Evolutionary conservation across 64 coral and sea anemone species (phyloP).

Genomic region (Platygyra sinensis): DNA sequence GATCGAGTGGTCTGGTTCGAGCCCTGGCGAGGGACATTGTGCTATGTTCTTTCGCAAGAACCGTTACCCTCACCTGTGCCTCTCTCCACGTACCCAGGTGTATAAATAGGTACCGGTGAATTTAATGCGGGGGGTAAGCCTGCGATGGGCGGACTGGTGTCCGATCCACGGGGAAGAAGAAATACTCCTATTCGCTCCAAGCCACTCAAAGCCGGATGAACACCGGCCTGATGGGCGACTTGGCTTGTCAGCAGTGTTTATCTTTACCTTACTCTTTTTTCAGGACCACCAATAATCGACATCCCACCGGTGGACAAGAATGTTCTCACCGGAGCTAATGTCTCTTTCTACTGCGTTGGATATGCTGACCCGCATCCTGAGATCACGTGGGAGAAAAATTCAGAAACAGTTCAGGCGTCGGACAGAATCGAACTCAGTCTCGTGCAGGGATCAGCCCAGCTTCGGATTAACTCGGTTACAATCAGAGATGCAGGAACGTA

Average conservation of each 20-base stretch:
- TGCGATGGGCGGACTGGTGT: no score
- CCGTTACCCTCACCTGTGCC: no score
- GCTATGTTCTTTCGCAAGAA: no score
- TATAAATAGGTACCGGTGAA: no score
- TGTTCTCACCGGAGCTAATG: slow-evolving; percentile 70
- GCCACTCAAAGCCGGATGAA: no score
- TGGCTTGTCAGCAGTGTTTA: no score
- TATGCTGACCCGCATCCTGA: slow-evolving; percentile 50
- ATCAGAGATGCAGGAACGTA: slow-evolving; percentile 15
- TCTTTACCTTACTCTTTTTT: background rate
- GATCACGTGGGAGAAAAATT: slow-evolving; percentile 67
- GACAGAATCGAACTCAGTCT: background rate
- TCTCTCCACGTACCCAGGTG: no score
- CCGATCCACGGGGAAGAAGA: no score
- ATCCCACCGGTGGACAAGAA: slow-evolving; percentile 35
- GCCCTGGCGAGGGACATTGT: no score
- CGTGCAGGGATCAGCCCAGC: background rate
- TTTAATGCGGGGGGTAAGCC: no score
- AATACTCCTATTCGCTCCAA: background rate
- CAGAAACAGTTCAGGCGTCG: background rate
- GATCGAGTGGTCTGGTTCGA: no score
- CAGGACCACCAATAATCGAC: slow-evolving; percentile 67
- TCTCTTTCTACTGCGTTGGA: slow-evolving; percentile 63
- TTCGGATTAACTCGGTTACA: background rate
- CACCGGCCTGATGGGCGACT: background rate